A percentile compares a stretch with the other conserved stretches of the same genome.
These are phyloP conservation scores for Cerastis leucographa DNA, from an alignment of 2,888 invertebrate species.

Conservation along the genomic window DNA sequence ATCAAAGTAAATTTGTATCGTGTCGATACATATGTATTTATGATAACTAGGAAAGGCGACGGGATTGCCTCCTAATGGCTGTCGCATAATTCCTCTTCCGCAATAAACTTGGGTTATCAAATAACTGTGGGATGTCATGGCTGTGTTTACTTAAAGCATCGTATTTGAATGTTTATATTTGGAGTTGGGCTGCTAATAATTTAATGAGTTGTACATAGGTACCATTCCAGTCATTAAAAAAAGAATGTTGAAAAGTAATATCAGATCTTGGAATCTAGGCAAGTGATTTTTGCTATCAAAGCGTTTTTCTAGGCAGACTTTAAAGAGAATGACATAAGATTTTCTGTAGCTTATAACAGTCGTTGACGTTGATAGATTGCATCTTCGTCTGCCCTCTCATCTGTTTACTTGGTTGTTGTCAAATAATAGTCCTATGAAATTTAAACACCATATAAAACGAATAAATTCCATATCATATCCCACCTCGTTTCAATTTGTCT, in stretches of 20 bases:
- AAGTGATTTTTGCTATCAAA: not conserved
- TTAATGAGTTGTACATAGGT: not conserved
- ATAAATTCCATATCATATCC: too few relatives aligned
- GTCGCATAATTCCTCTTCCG: conserved; percentile 42
- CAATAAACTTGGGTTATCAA: conserved; percentile 35
- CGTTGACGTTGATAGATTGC: not conserved
- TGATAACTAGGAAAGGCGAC: conserved; percentile 57
- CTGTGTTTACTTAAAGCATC: conserved; percentile 1
- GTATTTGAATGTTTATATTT: not conserved
- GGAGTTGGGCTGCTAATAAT: not conserved
- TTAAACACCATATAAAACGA: not conserved
- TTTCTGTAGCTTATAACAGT: not conserved
- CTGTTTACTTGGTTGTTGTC: not conserved
- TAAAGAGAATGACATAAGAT: not conserved
- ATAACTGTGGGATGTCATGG: conserved; percentile 23
- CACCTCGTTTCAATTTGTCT: not conserved
- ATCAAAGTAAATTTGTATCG: conserved; percentile 60
- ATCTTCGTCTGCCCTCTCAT: not conserved
- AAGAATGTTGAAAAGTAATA: too few relatives aligned
- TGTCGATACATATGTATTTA: conserved; percentile 65
- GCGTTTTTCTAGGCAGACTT: not conserved
- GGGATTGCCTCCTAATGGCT: conserved; percentile 47
- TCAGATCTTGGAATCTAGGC: not conserved
- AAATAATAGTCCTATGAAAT: not conserved
- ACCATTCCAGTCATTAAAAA: not conserved